Conservation (phyloP, 1,140 invertebrate species). For the Caenorhabditis latens region DNA sequence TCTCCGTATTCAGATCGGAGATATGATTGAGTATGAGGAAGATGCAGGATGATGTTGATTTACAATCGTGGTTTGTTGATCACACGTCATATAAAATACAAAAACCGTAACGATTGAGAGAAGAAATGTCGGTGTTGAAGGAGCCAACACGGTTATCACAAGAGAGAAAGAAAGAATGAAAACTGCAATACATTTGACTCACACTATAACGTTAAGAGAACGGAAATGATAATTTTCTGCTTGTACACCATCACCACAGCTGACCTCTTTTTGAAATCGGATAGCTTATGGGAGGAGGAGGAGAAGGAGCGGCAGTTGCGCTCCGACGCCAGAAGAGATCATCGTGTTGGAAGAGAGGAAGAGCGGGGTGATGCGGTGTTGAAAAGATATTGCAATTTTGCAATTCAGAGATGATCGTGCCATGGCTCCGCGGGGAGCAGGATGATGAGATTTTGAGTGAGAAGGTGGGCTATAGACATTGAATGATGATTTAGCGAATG, state of each 20-base stretch:
- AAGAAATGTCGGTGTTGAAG: not conserved
- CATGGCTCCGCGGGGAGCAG: not conserved
- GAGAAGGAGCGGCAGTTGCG: conserved; percentile 3
- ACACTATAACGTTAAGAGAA: not conserved
- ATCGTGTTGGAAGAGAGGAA: not conserved
- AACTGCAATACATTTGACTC: not conserved
- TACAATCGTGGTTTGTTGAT: conserved; percentile 22
- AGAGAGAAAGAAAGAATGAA: not conserved
- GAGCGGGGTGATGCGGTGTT: not conserved
- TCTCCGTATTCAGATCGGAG: not conserved
- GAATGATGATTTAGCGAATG: no score
- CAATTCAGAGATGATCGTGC: conserved; percentile 33
- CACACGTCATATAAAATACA: not conserved
- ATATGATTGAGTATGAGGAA: conserved; percentile 1
- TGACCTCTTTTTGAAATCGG: conserved; percentile 50
- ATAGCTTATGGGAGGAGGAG: conserved; percentile 9
- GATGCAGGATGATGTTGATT: not conserved
- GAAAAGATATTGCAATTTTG: conserved; percentile 47
- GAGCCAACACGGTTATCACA: conserved; percentile 24
- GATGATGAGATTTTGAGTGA: not conserved
- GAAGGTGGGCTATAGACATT: no score
- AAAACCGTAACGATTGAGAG: conserved; percentile 15
- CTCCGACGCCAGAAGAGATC: not conserved
- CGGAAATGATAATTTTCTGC: conserved; percentile 21
- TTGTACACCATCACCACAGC: not conserved